Conservation (phyloP, 1,140 invertebrate species). For the Carposina sasakii region DNA sequence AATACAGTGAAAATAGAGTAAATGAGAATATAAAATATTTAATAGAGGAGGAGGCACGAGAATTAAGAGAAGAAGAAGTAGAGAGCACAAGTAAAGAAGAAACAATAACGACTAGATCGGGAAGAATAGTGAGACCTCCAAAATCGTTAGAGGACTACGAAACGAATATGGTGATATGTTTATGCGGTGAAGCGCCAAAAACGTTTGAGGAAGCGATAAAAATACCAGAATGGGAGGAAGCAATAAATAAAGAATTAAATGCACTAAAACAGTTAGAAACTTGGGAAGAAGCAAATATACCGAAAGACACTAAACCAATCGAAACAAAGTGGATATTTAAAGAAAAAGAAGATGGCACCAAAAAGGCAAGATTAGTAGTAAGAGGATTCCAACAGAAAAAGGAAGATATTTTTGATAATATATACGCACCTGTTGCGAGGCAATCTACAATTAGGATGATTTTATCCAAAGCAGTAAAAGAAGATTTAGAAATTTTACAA, state of each 20-base stretch:
- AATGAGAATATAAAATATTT: not conserved
- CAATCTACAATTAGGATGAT: not conserved
- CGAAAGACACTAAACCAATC: constrained; percentile 1
- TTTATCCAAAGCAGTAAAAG: not conserved
- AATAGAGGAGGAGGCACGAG: not conserved
- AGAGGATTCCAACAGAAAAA: constrained; percentile 6
- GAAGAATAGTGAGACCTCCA: not conserved
- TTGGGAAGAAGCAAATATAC: not conserved
- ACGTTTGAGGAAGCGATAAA: constrained; percentile 1
- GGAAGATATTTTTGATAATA: not conserved
- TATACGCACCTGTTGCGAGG: not conserved
- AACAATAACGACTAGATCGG: not conserved
- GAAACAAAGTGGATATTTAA: constrained; percentile 12
- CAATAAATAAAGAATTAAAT: constrained; percentile 7
- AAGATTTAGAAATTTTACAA: not conserved
- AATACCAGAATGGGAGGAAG: constrained; percentile 2
- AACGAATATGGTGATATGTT: not conserved
- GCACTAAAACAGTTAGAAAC: not conserved
- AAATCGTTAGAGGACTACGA: not conserved
- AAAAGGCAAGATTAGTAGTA: not conserved
- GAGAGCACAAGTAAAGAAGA: not conserved
- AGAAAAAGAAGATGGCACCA: constrained; percentile 5
- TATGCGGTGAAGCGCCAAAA: not conserved
- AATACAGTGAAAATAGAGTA: not conserved
- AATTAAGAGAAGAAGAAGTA: not conserved